These are phyloP conservation scores for Cydia amplana DNA, from an alignment of 1,140 invertebrate species.

Conservation along the genomic window DNA sequence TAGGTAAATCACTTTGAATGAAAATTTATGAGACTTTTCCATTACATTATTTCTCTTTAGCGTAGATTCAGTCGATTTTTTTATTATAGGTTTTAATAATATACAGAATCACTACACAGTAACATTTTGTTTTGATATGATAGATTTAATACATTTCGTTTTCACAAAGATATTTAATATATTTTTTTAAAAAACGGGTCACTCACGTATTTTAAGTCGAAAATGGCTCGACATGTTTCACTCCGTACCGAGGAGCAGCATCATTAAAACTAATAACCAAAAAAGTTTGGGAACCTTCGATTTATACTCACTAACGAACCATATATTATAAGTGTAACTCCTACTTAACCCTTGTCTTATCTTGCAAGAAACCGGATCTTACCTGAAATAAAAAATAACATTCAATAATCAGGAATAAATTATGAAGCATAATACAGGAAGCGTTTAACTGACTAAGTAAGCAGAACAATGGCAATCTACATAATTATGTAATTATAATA, in stretches of 20 bases:
- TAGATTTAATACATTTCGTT: too few relatives aligned
- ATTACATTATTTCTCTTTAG: not conserved
- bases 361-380: constrained; percentile 11
- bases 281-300: not conserved
- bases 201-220: too few relatives aligned
- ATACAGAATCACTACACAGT: too few relatives aligned
- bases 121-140: too few relatives aligned
- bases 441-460: not conserved
- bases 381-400: constrained; percentile 20
- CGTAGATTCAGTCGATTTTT: too few relatives aligned
- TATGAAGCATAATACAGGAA: constrained; percentile 1
- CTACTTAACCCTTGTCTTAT: not conserved
- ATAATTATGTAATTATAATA: not conserved
- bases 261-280: too few relatives aligned
- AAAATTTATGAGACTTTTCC: constrained; percentile 2
- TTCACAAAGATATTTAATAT: too few relatives aligned
- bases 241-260: too few relatives aligned
- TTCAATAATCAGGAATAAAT: not conserved
- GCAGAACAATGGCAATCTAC: not conserved
- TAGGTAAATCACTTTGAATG: constrained; percentile 14
- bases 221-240: too few relatives aligned
- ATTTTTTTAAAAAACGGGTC: too few relatives aligned
- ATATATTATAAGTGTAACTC: not conserved
- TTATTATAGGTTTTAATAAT: too few relatives aligned
- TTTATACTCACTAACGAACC: not conserved